Evolutionary conservation across 2,888 invertebrate genomes (phyloP), one percentile per base, ranked within the genome.

Genomic region (Anthrax anthrax): DNA sequence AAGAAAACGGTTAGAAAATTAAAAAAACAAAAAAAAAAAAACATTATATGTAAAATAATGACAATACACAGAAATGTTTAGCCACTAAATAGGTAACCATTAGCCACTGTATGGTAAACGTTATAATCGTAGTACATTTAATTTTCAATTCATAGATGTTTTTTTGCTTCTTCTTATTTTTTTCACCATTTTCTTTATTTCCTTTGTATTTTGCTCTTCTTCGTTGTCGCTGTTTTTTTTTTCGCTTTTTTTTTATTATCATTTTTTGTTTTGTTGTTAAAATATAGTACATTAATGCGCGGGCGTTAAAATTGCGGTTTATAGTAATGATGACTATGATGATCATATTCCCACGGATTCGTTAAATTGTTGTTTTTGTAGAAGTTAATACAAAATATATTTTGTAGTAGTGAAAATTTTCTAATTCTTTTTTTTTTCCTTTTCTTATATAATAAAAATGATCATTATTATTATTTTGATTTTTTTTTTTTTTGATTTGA

Each of bases 281-380:
- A n/a, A n/a, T n/a, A n/a, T n/a, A n/a, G n/a, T n/a, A n/a, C n/a
- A n/a, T n/a, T n/a, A 16, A 18, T 32, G 43, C 34, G 43, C 37
- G 43, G 43, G 43, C 43, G 43, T 38, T 43, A 39, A 39, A 37
- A 23, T 36, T 37, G 19, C 17, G 36, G 36, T 37, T 37, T n/a
- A n/a, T n/a, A n/a, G n/a, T n/a, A n/a, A n/a, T n/a, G n/a, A n/a
- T n/a, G n/a, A n/a, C n/a, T n/a, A n/a, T n/a, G n/a, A n/a, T n/a
- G n/a, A 23, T 37, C 16, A 16, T 19, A 10, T 43, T 43, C 43
- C 43, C 43, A 43, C 43, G 43, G 37, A 27, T 37, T 43, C 43
- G 27, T 43, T 38, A 43, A 37, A 37, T 13, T 37, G 37, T 27
- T 27, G 29, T 43, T 43, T 37, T 37, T 12, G 23, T 27, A n/a